Percentiles rank a stretch among this genome's conserved stretches.
Conservation (phyloP, 1,140 invertebrate genomes). For the Cherax destructor region DNA sequence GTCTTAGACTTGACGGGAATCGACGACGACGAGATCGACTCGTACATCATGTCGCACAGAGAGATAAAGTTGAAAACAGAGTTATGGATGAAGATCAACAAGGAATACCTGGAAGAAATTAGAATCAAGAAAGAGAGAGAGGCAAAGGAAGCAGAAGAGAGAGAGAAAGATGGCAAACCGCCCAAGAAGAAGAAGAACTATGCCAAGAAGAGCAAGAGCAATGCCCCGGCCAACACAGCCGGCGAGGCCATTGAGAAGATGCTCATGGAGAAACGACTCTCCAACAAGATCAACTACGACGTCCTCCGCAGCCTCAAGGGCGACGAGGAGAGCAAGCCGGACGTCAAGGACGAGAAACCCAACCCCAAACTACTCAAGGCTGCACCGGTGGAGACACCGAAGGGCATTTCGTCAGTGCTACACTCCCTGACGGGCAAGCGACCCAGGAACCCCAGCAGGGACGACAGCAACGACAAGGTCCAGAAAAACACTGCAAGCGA, state of each 20-base stretch:
- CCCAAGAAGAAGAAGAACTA: conserved; percentile 80
- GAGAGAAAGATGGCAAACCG: conserved; percentile 77
- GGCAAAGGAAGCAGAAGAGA: conserved; percentile 81
- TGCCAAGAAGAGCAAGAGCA: conserved; percentile 77
- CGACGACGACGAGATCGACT: conserved; percentile 91
- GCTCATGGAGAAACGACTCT: conserved; percentile 95
- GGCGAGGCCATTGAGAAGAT: conserved; percentile 96
- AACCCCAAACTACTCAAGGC: conserved; percentile 54
- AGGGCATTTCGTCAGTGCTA: conserved; percentile 51
- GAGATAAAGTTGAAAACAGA: conserved; percentile 87
- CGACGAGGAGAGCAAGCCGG: conserved; percentile 72
- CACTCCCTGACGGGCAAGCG: conserved; percentile 51
- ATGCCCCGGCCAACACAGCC: conserved; percentile 84
- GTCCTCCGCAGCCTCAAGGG: conserved; percentile 89
- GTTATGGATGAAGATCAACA: conserved; percentile 81
- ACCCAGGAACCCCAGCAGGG: conserved; percentile 36
- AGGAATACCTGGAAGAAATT: conserved; percentile 73
- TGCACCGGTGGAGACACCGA: conserved; percentile 56
- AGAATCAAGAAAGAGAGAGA: conserved; percentile 84
- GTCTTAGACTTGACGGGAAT: conserved; percentile 88
- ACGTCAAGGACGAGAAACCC: conserved; percentile 68
- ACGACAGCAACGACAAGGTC: conserved; percentile 62
- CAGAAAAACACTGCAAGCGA: background rate
- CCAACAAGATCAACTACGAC: conserved; percentile 98
- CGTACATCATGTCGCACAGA: conserved; percentile 88